Conservation (phyloP, 2,888 invertebrate species). For the Tortrix viridana region DNA sequence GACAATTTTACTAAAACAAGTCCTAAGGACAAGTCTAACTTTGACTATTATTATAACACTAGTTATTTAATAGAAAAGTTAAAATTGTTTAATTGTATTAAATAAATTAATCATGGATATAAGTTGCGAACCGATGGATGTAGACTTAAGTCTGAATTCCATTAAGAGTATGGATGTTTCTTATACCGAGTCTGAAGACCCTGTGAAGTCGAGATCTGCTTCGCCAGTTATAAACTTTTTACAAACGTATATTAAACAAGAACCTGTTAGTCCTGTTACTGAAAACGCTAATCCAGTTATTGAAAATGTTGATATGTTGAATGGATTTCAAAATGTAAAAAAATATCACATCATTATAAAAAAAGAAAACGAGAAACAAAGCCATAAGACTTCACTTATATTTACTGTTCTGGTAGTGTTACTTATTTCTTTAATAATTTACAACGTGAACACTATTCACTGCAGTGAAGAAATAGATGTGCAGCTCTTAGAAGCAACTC, state of each 20-base stretch:
- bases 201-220: constrained; percentile 9
- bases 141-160: constrained; percentile 69
- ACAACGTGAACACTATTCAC: constrained; percentile 53
- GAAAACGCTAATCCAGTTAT: constrained; percentile 10
- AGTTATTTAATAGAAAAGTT: neutral
- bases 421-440: constrained; percentile 51
- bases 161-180: constrained; percentile 65
- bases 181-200: constrained; percentile 45
- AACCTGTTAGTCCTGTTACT: neutral
- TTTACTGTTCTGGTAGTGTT: constrained; percentile 43
- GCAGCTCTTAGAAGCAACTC: constrained; percentile 47
- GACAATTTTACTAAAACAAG: neutral
- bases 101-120: constrained; percentile 41
- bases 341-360: constrained; percentile 53
- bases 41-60: neutral
- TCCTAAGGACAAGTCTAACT: too few species aligned
- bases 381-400: constrained; percentile 42
- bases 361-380: constrained; percentile 43
- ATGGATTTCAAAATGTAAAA: constrained; percentile 44
- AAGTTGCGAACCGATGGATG: constrained; percentile 74
- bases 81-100: neutral
- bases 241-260: constrained; percentile 21
- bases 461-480: constrained; percentile 60
- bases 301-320: constrained; percentile 8
- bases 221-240: constrained; percentile 16